These are phyloP conservation scores for Cryptoleucopteryx plumbea DNA, from an alignment of 2,113 vertebrate species.

Conservation along the genomic window DNA sequence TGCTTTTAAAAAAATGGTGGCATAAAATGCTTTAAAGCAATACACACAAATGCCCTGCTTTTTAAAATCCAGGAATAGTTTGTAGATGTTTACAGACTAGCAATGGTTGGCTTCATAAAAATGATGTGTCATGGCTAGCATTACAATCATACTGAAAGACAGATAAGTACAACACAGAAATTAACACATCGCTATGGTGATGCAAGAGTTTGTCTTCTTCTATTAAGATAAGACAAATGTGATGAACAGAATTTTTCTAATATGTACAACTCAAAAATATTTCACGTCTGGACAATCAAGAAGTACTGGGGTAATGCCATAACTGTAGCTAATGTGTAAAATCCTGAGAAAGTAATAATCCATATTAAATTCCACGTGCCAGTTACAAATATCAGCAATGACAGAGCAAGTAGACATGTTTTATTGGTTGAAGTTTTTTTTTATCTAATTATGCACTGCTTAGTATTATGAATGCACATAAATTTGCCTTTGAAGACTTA, in stretches of 20 bases:
- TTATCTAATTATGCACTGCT: conserved; percentile 3
- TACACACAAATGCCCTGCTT: background rate
- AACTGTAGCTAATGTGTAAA: background rate
- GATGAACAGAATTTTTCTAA: background rate
- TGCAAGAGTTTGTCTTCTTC: background rate
- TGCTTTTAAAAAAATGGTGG: background rate
- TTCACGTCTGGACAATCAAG: background rate
- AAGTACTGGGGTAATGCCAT: background rate
- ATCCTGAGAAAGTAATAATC: conserved; percentile 33
- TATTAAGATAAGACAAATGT: background rate
- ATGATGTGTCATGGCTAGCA: background rate
- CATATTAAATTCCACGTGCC: background rate
- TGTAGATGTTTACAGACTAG: background rate
- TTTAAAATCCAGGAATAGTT: background rate
- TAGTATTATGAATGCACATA: conserved; percentile 34
- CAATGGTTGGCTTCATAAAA: background rate
- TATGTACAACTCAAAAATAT: conserved; percentile 1
- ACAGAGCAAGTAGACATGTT: background rate
- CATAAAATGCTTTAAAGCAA: background rate
- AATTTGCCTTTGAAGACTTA: conserved; percentile 8
- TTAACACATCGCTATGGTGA: background rate
- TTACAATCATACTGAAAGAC: background rate
- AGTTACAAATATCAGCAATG: conserved; percentile 43
- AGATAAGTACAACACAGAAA: background rate
- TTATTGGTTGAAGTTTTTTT: conserved; percentile 4